Conservation (phyloP, 2,888 invertebrate species). For the Griposia aprilina region DNA sequence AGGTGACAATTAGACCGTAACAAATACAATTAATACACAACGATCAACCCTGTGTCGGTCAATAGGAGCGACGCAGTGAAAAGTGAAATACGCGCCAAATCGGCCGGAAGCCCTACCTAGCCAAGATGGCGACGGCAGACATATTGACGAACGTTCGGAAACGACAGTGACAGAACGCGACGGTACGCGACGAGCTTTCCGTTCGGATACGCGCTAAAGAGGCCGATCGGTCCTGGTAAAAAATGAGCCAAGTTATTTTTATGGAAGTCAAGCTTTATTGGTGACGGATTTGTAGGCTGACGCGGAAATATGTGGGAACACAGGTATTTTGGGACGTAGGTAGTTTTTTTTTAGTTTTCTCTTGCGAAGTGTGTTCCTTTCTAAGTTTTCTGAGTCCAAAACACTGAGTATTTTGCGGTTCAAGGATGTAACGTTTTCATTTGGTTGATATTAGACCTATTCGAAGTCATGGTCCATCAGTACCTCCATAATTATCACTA, state of each 20-base stretch:
- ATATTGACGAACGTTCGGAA: conserved; percentile 75
- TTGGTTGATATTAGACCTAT: not conserved
- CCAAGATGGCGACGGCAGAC: conserved; percentile 72
- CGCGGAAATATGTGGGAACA: conserved; percentile 31
- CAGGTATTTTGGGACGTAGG: not conserved
- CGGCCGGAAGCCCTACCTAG: conserved; percentile 69
- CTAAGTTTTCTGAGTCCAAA: not conserved
- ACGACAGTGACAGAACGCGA: conserved; percentile 78
- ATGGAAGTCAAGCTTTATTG: conserved; percentile 58
- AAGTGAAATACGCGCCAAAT: conserved; percentile 71
- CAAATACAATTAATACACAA: conserved; percentile 68
- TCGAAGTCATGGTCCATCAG: too few relatives aligned
- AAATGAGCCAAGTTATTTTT: conserved; percentile 67
- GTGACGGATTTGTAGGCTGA: conserved; percentile 50
- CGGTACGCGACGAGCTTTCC: conserved; percentile 71
- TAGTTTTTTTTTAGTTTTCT: conserved; percentile 4
- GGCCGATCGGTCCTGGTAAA: conserved; percentile 60
- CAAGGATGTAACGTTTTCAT: not conserved
- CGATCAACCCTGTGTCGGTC: conserved; percentile 65
- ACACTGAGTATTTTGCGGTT: too few relatives aligned
- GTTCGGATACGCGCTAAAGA: conserved; percentile 67
- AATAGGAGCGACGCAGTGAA: conserved; percentile 71
- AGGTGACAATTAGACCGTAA: conserved; percentile 66
- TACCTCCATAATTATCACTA: too few relatives aligned
- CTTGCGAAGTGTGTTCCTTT: not conserved